Base-by-base conservation (phyloP, 2,797 vertebrate species). In the Mycteria americana region DNA sequence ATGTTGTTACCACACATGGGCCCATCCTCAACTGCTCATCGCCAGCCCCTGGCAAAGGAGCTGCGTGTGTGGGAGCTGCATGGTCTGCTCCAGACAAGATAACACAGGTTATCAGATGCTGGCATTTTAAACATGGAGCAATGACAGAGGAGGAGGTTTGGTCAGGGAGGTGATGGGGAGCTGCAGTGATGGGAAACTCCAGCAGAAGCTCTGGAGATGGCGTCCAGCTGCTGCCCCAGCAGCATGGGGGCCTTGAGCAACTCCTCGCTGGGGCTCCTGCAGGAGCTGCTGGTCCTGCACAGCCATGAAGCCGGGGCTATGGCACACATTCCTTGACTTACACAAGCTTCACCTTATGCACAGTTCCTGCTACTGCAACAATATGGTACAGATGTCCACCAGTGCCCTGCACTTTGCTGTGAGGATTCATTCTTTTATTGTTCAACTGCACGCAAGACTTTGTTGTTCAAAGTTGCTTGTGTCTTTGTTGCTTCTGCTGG, bases 31-130 rank as follows among this genome's bases (percentile, higher is more conserved):
- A 24, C 16, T 15, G 37, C 27, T 45, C 39, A 30, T 48, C 2
- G 1, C 45, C 50, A 41, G 51, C 11, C 19, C 23, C n/a, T 22
- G 17, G 30, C 19, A 53, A 59, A 69, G 50, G 30, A 64, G 27
- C 14, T 63, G 7, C 11, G 35, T 2, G 0, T 0, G 1, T 24
- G 35, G 24, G 57, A 91, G 2, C 17, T 64, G 24, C 31, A 7
- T 14, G 24, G 3, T 45, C 37, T 85, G 12, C 4, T 60, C 23
- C 68, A 70, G 25, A 11, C 1, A 0, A 57, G 43, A 31, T 23
- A 70, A 30, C 18, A 8, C 0, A 0, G 37, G 12, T 18, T 69
- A 43, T 10, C 22, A 37, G 48, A 69, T 13, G 23, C 23, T 2
- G 1, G 16, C 5, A 28, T 15, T 18, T 67, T 43, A 56, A 39